phyloP scores from a whole-genome alignment of 2,797 vertebrate species.

The Acanthurus lineatus region DNA sequence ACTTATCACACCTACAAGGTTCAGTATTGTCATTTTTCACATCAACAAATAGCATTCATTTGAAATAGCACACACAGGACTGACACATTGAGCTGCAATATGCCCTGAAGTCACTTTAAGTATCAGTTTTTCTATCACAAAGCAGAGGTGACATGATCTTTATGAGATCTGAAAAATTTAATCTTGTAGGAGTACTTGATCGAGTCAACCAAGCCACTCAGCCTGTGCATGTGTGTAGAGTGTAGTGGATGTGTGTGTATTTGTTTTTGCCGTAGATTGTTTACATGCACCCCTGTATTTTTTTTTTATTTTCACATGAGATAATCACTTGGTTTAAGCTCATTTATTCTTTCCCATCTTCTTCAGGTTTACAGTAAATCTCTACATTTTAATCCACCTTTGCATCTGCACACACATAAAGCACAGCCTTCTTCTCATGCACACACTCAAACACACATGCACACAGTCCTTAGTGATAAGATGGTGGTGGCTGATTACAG shows the following conservation, averaged over 20 bases:
- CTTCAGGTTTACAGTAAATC: conserved; percentile 45
- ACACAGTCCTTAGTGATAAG: conserved; percentile 27
- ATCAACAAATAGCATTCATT: conserved; percentile 5
- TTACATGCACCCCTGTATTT: too few relatives aligned
- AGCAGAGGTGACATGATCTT: conserved; percentile 5
- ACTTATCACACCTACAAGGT: not conserved
- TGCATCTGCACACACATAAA: not conserved
- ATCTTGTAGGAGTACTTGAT: conserved; percentile 44
- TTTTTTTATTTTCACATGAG: too few relatives aligned
- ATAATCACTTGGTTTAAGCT: too few relatives aligned
- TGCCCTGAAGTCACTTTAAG: not conserved
- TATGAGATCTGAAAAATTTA: conserved; percentile 32
- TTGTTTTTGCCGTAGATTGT: conserved; percentile 8
- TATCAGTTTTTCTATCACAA: conserved; percentile 10
- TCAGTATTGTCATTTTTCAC: conserved; percentile 8
- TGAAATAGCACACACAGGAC: not conserved
- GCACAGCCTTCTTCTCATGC: not conserved
- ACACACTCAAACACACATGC: not conserved
- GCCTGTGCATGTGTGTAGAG: conserved; percentile 13
- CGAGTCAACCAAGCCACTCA: not conserved
- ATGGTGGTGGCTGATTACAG: conserved; percentile 67
- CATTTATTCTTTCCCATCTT: conserved; percentile 6
- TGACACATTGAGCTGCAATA: not conserved
- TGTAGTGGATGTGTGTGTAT: conserved; percentile 5
- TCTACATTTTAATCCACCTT: conserved; percentile 49